Evolutionary conservation across 2,888 invertebrate genomes (phyloP).

Genomic region (Trachelus troglodyta): DNA sequence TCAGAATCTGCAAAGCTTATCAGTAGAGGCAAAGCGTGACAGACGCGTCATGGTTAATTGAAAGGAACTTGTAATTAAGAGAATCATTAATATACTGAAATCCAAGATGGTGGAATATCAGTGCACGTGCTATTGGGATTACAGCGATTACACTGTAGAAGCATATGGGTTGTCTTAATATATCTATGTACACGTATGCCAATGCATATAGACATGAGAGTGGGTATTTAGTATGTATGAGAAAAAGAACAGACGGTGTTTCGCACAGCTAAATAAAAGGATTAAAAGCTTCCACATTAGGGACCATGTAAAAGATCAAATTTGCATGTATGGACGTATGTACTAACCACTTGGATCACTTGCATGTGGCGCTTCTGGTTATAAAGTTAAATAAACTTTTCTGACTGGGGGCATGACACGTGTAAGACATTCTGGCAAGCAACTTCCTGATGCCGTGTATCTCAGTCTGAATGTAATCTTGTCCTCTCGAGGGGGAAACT

Average conservation of each 20-base stretch:
- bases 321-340: not conserved
- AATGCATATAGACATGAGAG: not conserved
- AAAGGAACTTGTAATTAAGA: not conserved
- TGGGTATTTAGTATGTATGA: not conserved
- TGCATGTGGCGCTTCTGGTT: not conserved
- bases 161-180: too few species aligned
- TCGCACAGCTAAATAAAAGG: not conserved
- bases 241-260: not conserved
- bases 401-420: not conserved
- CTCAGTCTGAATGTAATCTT: not conserved
- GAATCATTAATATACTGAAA: not conserved
- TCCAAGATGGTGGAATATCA: not conserved
- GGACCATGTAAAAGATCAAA: not conserved
- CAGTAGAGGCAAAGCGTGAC: not conserved
- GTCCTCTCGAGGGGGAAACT: not conserved
- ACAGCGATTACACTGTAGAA: too few species aligned
- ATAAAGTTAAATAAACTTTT: not conserved
- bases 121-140: not conserved
- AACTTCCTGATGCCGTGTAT: not conserved
- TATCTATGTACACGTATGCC: too few species aligned
- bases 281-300: not conserved
- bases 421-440: not conserved
- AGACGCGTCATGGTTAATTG: not conserved
- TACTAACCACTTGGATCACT: not conserved
- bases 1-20: not conserved